Conservation (phyloP, 30 jellyfish, hydroid and myxozoan genomes). For the Turritopsis rubra region DNA sequence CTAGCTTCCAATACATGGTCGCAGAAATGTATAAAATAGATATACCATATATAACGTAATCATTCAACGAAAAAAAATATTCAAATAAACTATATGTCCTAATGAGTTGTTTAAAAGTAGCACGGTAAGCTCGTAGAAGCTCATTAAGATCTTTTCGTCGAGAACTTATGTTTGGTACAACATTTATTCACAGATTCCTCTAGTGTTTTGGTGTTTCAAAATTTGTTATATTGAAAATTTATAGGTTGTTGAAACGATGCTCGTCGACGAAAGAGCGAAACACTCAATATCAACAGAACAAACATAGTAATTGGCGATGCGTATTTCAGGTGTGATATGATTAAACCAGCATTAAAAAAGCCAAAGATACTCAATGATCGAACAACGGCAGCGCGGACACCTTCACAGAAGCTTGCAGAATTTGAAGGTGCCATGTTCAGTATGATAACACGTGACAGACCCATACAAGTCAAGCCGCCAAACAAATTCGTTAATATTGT, state of each 20-base stretch:
- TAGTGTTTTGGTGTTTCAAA: no score
- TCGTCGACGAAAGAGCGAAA: not conserved
- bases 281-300: not conserved
- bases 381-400: not conserved
- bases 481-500: not conserved
- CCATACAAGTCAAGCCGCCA: not conserved
- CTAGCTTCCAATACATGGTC: no score
- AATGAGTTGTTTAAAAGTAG: no score
- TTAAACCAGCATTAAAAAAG: not conserved
- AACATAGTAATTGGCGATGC: not conserved
- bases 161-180: no score
- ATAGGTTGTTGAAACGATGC: not conserved
- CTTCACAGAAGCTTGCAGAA: slow-evolving; percentile 4
- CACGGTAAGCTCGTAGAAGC: no score
- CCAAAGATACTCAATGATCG: not conserved
- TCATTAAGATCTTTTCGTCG: no score
- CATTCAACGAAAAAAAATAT: no score
- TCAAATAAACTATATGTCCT: no score
- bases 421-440: not conserved
- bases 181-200: no score
- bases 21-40: no score
- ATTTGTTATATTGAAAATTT: no score
- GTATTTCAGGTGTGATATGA: not conserved
- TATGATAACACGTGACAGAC: not conserved
- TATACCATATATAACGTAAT: no score